Evolutionary conservation across 2,888 invertebrate genomes (phyloP), one percentile per base, ranked within the genome.

Genomic region (Tetragnatha montana): DNA sequence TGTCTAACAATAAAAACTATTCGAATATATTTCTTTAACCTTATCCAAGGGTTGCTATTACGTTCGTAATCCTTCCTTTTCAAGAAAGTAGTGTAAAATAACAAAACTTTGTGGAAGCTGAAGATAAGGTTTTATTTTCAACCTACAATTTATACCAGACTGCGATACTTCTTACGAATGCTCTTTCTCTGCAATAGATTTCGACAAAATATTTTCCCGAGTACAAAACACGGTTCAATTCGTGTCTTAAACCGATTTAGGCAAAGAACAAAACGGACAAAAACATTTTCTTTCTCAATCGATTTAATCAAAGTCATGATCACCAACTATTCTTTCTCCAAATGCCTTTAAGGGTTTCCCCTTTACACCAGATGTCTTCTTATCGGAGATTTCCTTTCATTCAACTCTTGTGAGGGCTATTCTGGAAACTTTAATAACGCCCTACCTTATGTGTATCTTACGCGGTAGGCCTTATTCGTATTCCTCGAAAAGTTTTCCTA

Each of bases 101-200:
- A n/a, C n/a, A n/a, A 35, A 35, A 35, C 35, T 2, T 35, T 35
- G 35, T 2, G 35, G 4, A 35, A 35, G 35, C 35, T 35, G 35
- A 35, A 35, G 35, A 35, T 35, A 35, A 35, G 35, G 35, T 35
- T 35, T 35, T 35, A 35, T 4, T 35, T 35, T 35, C 35, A 35
- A 35, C 1, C 35, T 35, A 35, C 35, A 35, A 35, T 35, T 35
- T 35, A 35, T 35, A 35, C 78, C 85, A 69, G 17, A 71, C 78
- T 8, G 71, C 60, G 22, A 70, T 47, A 21, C 22, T 17, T 3
- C 50, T 79, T 51, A 85, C 79, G 71, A 49, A 85, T 85, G 78
- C 71, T 12, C 50, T 19, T 78, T 51, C 35, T 35, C 35, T 35
- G 51, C 12, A 12, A 35, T 35, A 35, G 12, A 12, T 10, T 60